phyloP scores from a whole-genome alignment of 2,888 invertebrate genomes.

The Cosmia trapezina region DNA sequence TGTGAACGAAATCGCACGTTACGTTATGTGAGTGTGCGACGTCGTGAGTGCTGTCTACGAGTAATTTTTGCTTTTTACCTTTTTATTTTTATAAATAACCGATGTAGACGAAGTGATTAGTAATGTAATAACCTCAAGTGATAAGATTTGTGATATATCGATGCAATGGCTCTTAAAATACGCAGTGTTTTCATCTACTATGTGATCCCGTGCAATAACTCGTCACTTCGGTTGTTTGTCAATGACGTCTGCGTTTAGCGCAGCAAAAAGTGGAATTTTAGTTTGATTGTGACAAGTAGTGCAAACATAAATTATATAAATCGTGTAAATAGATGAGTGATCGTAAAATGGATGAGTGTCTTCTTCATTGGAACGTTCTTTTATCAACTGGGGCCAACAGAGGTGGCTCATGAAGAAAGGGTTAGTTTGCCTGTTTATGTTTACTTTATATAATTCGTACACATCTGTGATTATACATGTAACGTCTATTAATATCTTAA shows the following conservation, averaged over 20 bases:
- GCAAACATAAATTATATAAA: constrained; percentile 85
- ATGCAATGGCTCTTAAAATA: constrained; percentile 84
- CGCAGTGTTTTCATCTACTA: constrained; percentile 87
- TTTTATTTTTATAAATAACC: constrained; percentile 89
- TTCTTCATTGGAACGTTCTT: constrained; percentile 85
- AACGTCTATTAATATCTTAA: constrained; percentile 73
- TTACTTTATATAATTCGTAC: constrained; percentile 75
- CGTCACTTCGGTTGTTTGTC: constrained; percentile 90
- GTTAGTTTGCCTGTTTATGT: constrained; percentile 89
- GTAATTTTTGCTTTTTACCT: constrained; percentile 89
- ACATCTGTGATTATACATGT: constrained; percentile 67
- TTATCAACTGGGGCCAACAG: constrained; percentile 86
- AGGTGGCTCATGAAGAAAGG: constrained; percentile 90
- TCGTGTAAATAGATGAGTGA: constrained; percentile 87
- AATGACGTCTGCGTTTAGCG: constrained; percentile 91
- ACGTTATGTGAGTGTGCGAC: constrained; percentile 88
- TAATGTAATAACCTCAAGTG: constrained; percentile 86
- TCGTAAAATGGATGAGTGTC: constrained; percentile 89
- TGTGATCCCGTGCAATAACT: constrained; percentile 89
- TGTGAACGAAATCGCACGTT: constrained; percentile 87
- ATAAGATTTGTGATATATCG: constrained; percentile 88
- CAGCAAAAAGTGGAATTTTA: constrained; percentile 90
- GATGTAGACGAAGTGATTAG: constrained; percentile 85
- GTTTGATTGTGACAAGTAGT: constrained; percentile 90
- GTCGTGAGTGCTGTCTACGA: constrained; percentile 88